These are phyloP conservation scores for Anolis apletophallus DNA, from an alignment of 2,797 vertebrate genomes.

Conservation along the genomic window DNA sequence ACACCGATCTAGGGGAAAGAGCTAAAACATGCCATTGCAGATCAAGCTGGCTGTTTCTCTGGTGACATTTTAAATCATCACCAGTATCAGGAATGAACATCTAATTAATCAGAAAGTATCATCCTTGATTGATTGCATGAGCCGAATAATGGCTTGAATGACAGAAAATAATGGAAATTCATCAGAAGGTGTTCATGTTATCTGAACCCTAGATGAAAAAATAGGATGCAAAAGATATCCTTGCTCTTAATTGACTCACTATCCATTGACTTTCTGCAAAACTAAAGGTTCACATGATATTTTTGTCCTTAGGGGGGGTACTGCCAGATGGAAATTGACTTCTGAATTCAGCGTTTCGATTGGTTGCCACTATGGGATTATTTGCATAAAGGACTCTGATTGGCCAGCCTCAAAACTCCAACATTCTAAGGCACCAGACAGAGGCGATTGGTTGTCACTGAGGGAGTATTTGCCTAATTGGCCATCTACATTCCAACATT, in stretches of 20 bases:
- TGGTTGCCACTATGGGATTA: no score
- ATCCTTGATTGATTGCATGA: neutral
- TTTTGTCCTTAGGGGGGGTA: no score
- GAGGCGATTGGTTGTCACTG: no score
- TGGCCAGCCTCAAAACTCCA: no score
- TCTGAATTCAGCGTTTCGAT: no score
- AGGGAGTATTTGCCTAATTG: no score
- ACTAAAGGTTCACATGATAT: neutral
- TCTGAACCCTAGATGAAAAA: neutral
- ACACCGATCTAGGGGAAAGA: neutral
- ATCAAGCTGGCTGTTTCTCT: neutral
- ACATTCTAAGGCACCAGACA: no score
- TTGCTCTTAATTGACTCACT: neutral
- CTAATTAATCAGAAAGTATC: neutral
- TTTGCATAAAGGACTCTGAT: no score
- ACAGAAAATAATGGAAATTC: neutral
- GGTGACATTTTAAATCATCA: neutral
- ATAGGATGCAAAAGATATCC: neutral
- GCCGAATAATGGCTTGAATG: neutral
- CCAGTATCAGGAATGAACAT: neutral
- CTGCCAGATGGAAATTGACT: neutral
- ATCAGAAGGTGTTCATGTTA: accelerated
- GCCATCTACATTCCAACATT: no score
- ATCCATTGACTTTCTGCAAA: no score
- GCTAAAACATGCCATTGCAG: neutral